Base-by-base conservation (phyloP, 2,797 vertebrate species). In the Anomalospiza imberbis region DNA sequence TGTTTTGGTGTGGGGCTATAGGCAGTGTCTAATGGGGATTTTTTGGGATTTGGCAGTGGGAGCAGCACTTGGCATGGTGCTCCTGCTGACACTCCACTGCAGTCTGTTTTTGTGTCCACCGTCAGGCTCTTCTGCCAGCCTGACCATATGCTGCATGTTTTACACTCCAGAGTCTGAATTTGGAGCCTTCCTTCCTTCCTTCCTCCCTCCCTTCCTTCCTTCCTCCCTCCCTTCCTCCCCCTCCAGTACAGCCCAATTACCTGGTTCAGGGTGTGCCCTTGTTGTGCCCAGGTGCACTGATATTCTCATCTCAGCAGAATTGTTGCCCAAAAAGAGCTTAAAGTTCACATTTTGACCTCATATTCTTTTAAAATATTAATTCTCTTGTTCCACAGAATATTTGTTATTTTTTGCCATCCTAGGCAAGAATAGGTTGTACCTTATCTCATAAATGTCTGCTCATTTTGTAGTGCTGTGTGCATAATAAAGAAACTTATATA, bases 111-210 rank as follows among this genome's bases (percentile, higher is more conserved):
- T 5, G 72, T 88, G 79, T 68, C 57, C 58, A 29, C 18, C 17
- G 3, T 22, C 44, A 34, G 85, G 51, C 28, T 88, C 63, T 90
- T 85, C 84, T 92, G 85, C 78, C 91, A 94, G 81, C 68, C 57
- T 58, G 87, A 66, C 84, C 78, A 83, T 92, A 92, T 93, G 92
- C 54, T 91, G 76, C 66, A 11, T 54, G 44, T 78, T 93, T 72
- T 85, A 65, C 47, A 45, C 21, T 75, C 71, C 71, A 45, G 65
- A 85, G 32, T 47, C 72, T 81, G 61, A 48, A 61, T 18, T 60
- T 60, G 36, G 58, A 38, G 2, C 24, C 17, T 26, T 8, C 34
- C 26, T 12, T 12, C 32, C 21, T 13, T 16, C n/a, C 40, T 24
- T 17, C 9, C 42, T 26, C 5, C 32, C 31, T 25, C 9, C 17